These are phyloP conservation scores for Synanthedon formicaeformis DNA, from an alignment of 2,888 invertebrate genomes.

Conservation along the genomic window DNA sequence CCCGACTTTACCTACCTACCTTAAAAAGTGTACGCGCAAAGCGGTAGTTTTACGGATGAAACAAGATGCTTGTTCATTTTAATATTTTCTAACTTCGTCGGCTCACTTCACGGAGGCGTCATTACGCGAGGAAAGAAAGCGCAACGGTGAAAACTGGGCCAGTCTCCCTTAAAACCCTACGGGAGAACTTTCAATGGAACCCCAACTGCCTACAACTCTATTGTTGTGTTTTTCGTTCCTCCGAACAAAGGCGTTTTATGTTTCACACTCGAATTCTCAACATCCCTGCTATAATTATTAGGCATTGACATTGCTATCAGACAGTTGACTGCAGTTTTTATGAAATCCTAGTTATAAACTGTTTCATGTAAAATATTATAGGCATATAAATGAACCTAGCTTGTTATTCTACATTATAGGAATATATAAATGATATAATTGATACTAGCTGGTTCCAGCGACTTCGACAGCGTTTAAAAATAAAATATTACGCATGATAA, in stretches of 20 bases:
- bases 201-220: slow-evolving; percentile 24
- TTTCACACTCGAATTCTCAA: not conserved
- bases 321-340: too few relatives aligned
- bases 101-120: slow-evolving; percentile 38
- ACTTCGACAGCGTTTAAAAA: too few relatives aligned
- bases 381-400: too few relatives aligned
- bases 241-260: slow-evolving; percentile 3
- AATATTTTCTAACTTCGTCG: slow-evolving; percentile 54
- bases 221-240: slow-evolving; percentile 51
- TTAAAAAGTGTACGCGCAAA: slow-evolving; percentile 10
- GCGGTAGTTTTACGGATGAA: slow-evolving; percentile 55
- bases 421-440: too few relatives aligned
- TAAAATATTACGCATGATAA: too few relatives aligned
- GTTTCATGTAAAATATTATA: too few relatives aligned
- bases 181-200: slow-evolving; percentile 11
- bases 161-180: slow-evolving; percentile 46
- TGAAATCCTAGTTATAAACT: too few relatives aligned
- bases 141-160: slow-evolving; percentile 46
- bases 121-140: slow-evolving; percentile 56
- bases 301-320: too few relatives aligned
- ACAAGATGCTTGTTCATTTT: slow-evolving; percentile 67
- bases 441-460: too few relatives aligned
- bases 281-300: too few relatives aligned
- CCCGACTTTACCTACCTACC: not conserved
- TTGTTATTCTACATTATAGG: too few relatives aligned